These are phyloP conservation scores for Elysia crispata DNA, from an alignment of 2,888 invertebrate species.

Conservation along the genomic window DNA sequence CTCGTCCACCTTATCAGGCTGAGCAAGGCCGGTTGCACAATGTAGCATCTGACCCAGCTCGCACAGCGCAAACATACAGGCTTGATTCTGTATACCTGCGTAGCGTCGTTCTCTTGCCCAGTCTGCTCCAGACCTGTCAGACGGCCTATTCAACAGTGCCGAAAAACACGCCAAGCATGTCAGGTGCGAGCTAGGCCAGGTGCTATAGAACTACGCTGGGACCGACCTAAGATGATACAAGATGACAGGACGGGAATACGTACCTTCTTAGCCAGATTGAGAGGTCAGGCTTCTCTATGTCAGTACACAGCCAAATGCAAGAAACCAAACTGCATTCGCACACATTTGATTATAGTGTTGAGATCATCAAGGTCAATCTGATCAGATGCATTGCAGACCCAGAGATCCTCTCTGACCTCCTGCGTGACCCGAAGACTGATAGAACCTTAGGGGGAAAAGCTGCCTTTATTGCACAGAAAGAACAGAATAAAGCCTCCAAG, in stretches of 20 bases:
- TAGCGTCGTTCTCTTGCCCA: too few relatives aligned
- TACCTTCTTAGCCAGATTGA: background rate
- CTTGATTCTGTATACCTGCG: too few relatives aligned
- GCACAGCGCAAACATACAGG: too few relatives aligned
- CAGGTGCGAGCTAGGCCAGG: too few relatives aligned
- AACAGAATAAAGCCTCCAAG: constrained; percentile 48
- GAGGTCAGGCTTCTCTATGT: constrained; percentile 26
- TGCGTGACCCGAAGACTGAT: constrained; percentile 48
- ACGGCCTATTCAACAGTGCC: too few relatives aligned
- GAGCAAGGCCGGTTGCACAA: too few relatives aligned
- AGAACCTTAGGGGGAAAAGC: constrained; percentile 45
- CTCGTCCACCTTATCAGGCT: background rate
- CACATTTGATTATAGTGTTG: constrained; percentile 46
- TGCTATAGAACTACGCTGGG: too few relatives aligned
- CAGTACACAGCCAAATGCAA: constrained; percentile 23
- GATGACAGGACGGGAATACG: background rate
- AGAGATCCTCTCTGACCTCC: constrained; percentile 11
- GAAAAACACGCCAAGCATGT: too few relatives aligned
- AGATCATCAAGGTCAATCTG: constrained; percentile 51
- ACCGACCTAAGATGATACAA: constrained; percentile 6
- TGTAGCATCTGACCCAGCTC: too few relatives aligned
- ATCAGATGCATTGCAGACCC: constrained; percentile 48
- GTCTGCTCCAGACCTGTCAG: too few relatives aligned
- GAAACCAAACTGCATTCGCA: constrained; percentile 44
- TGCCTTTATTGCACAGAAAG: constrained; percentile 41